These are phyloP conservation scores for Hydrocynus forskahlii DNA, from an alignment of 2,797 vertebrate genomes.

Conservation along the genomic window DNA sequence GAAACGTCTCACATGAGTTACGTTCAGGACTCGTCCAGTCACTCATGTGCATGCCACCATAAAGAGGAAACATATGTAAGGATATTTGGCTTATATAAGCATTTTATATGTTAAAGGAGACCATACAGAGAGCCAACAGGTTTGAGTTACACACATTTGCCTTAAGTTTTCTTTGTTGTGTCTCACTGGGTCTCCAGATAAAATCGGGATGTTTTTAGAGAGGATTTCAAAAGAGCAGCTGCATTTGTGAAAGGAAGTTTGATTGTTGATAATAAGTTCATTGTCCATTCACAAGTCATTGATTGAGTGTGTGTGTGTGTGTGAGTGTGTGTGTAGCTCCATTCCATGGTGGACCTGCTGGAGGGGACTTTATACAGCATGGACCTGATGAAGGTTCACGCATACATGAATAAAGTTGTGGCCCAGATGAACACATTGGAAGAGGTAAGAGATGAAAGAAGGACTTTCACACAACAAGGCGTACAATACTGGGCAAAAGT, in stretches of 20 bases:
- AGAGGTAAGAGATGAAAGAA: conserved; percentile 78
- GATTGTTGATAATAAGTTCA: conserved; percentile 27
- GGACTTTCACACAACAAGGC: no score
- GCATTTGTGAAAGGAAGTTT: conserved; percentile 28
- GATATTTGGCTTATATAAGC: conserved; percentile 5
- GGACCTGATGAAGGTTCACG: conserved; percentile 95
- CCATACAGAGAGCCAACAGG: conserved; percentile 8
- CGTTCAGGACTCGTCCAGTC: background rate
- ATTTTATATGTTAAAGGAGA: conserved; percentile 6
- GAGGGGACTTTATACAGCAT: conserved; percentile 95
- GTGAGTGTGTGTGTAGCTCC: conserved; percentile 79
- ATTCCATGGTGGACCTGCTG: conserved; percentile 94
- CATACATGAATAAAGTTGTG: conserved; percentile 92
- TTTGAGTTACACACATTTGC: conserved; percentile 27
- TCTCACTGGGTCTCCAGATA: conserved; percentile 14
- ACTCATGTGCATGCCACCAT: background rate
- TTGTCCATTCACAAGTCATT: background rate
- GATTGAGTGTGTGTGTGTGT: conserved; percentile 24
- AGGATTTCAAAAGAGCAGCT: conserved; percentile 10
- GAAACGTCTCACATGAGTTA: background rate
- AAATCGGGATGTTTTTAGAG: conserved; percentile 6
- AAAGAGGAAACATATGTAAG: conserved; percentile 34
- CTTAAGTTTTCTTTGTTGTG: background rate
- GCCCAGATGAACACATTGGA: conserved; percentile 94
- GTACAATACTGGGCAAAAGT: no score